Evolutionary conservation across 2,797 vertebrate species (phyloP).

Genomic region (Phylloscopus collybita): DNA sequence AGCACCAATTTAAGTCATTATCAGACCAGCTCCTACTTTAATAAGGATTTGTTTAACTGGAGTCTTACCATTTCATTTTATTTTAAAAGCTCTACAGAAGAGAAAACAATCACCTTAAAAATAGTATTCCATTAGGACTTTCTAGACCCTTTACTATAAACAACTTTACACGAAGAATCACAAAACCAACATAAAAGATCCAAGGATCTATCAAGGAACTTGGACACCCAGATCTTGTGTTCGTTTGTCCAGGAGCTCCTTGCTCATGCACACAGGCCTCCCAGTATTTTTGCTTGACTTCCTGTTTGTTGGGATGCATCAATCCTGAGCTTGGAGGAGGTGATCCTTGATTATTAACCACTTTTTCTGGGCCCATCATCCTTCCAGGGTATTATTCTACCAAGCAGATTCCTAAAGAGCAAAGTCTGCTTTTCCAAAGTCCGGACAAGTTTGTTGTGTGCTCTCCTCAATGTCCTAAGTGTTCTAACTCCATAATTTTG

Average conservation of each 20-base stretch:
- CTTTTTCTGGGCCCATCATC: not conserved
- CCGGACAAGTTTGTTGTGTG: not conserved
- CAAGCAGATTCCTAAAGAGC: not conserved
- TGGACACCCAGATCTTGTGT: not conserved
- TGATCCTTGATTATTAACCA: not conserved
- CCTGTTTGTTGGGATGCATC: not conserved
- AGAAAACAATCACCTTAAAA: not conserved
- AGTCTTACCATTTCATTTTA: not conserved
- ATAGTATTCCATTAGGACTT: not conserved
- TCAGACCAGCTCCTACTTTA: conserved; percentile 19
- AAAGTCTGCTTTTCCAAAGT: not conserved
- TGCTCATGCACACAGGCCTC: not conserved
- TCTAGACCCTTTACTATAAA: not conserved
- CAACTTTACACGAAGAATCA: not conserved
- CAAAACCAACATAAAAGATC: not conserved
- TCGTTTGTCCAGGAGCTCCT: not conserved
- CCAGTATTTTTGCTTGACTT: not conserved
- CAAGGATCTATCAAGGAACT: not conserved
- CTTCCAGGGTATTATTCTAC: not conserved
- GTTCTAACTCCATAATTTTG: not conserved
- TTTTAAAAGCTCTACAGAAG: not conserved
- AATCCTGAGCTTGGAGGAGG: not conserved
- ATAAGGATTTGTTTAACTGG: conserved; percentile 13
- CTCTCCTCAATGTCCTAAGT: not conserved
- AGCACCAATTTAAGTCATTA: conserved; percentile 42